Evolutionary conservation across 1,140 invertebrate species (phyloP), one percentile per base, ranked within the genome.

Genomic region (Calycopis cecrops): DNA sequence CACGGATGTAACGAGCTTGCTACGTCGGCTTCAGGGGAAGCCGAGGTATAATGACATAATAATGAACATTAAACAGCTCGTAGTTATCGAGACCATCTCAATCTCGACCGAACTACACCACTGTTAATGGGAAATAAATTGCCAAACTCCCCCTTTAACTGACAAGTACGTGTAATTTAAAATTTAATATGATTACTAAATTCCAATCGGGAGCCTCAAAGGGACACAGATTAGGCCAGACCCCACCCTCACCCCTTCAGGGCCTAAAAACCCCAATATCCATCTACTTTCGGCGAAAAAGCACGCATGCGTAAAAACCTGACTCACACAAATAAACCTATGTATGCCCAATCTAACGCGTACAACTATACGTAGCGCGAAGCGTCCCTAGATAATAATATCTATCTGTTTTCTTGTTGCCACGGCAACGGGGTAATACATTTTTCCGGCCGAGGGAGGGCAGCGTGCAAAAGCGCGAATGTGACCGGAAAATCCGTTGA

Each of bases 181-280:
- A 85, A 85, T 85, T 81, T 85, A 85, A 85, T 85, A 85, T 85
- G 79, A 85, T 84, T 84, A 85, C 82, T 84, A 85, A 85, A 85
- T 84, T 85, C 80, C 79, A 85, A 84, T 83, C 79, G 79, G 77
- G 74, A 67, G 61, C 65, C 71, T 82, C 82, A 85, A 85, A 85
- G 82, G 82, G 79, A 75, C 79, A 79, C 75, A 81, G 82, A 85
- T 85, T 85, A 85, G 77, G 77, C 74, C 69, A 70, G 60, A 65
- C 64, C 69, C 67, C 67, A 48, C 71, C 71, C 54, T 56, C 64
- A 63, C 69, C 70, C 67, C 62, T 68, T 63, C 57, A 55, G 70
- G 71, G 63, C 71, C 79, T 79, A 79, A 82, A 83, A 82, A 84
- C 75, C 77, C 77, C 82, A 81, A 83, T 85, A 80, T 80, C 79